Percentiles rank a stretch among this genome's conserved stretches.
phyloP scores from a whole-genome alignment of 2,113 vertebrate genomes.

The Piaya cayana region DNA sequence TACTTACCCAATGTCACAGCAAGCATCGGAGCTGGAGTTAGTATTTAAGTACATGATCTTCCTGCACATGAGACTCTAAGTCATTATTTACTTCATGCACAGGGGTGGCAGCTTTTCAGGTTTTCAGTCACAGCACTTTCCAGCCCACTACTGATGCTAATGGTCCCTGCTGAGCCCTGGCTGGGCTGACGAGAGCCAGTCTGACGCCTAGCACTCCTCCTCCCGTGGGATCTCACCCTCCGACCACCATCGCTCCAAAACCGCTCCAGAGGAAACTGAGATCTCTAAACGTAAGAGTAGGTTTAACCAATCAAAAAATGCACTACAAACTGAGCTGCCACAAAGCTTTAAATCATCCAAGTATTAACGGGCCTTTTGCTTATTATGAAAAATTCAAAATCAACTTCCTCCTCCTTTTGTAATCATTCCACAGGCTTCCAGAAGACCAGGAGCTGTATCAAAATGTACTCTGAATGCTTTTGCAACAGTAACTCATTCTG shows the following conservation, averaged over 20 bases:
- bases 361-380: neutral
- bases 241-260: rapidly evolving
- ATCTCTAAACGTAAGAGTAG: neutral
- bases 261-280: neutral
- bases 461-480: neutral
- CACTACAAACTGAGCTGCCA: neutral
- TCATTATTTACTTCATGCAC: neutral
- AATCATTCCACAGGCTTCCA: neutral
- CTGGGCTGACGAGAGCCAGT: neutral
- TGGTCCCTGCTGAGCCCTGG: neutral
- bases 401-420: neutral
- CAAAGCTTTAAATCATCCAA: neutral
- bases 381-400: neutral
- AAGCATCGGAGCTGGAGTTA: neutral
- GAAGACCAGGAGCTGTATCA: neutral
- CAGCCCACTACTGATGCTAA: neutral
- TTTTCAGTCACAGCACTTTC: neutral
- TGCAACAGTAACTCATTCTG: neutral
- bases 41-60: neutral
- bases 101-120: neutral
- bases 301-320: neutral
- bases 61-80: neutral
- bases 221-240: neutral
- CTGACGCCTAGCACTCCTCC: neutral
- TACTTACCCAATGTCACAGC: neutral